Evolutionary conservation across 2,888 invertebrate species (phyloP).

Genomic region (Gastrophysa polygoni): DNA sequence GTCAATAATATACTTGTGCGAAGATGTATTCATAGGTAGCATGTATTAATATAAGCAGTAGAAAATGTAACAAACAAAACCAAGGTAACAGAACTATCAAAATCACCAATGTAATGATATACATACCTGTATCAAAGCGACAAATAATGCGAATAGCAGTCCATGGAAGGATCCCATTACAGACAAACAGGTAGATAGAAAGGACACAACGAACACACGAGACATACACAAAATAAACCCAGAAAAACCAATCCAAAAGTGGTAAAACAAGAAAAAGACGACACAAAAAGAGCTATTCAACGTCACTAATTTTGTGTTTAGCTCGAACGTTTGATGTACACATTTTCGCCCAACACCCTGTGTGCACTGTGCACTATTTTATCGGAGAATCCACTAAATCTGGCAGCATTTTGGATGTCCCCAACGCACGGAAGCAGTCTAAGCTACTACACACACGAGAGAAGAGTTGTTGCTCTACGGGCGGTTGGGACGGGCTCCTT

Average conservation of each 20-base stretch:
- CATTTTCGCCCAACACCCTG: background rate
- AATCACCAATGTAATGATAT: background rate
- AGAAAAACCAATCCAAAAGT: conserved; percentile 5
- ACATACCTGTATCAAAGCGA: conserved; percentile 15
- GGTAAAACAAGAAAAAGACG: background rate
- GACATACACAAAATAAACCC: conserved; percentile 10
- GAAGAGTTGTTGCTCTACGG: background rate
- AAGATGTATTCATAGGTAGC: too few relatives aligned
- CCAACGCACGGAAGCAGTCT: background rate
- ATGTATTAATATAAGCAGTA: too few relatives aligned
- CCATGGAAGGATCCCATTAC: conserved; percentile 9
- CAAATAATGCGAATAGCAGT: conserved; percentile 8
- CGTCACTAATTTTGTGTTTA: background rate
- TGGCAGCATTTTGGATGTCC: background rate
- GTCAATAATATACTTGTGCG: too few relatives aligned
- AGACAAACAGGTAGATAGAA: conserved; percentile 7
- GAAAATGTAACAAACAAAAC: too few relatives aligned
- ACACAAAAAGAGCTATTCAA: background rate
- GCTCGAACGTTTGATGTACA: background rate
- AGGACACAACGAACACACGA: background rate
- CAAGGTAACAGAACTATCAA: too few relatives aligned
- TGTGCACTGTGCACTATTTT: background rate
- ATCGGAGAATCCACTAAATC: background rate
- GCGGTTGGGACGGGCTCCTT: background rate
- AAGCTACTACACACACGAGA: background rate